Base-by-base conservation (phyloP, 2,888 invertebrate genomes). In the Euplexia lucipara region DNA sequence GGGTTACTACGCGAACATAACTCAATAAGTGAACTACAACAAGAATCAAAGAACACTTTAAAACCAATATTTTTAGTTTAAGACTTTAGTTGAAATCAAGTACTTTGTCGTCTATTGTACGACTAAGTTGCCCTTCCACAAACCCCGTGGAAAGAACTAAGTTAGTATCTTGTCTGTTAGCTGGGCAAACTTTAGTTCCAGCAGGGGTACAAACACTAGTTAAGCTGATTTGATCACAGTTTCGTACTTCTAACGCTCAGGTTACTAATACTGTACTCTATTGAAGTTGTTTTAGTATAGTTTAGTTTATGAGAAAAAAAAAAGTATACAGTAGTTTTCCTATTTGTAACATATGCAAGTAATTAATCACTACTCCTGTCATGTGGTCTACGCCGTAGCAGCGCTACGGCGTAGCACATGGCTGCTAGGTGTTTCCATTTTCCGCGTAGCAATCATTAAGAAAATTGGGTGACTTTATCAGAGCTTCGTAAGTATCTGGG, bases 101-200 rank as follows among this genome's bases (percentile, higher is more conserved):
- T 44, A 45, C 53, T 70, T 74, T 54, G 51, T 64, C 56, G 54
- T 47, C 39, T 65, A 74, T 61, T 67, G 54, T 62, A 53, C 61
- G 51, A 61, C 47, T 48, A 67, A 67, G 57, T 70, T 70, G 53
- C 34, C 56, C 56, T 70, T 65, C 62, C 61, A 60, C 57, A 68
- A 68, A 60, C 16, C 58, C 41, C 37, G 47, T 54, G 61, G 22
- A 61, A 67, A 70, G 63, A 70, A 74, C 64, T 68, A 68, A 77
- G 70, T 74, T 67, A 65, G 70, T 70, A 68, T 68, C 78, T 77
- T 56, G 70, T 61, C 58, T 59, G 67, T 60, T 67, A 66, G 75
- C 47, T 39, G 44, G 56, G 52, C 56, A 59, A 74, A 78, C 74
- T 78, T 74, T 37, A 49, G 47, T 37, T 74, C 64, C 41, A 77